A percentile compares a stretch with the other conserved stretches of the same genome.
Evolutionary conservation across 2,797 vertebrate genomes (phyloP).

Genomic region (Lycodopsis pacificus): DNA sequence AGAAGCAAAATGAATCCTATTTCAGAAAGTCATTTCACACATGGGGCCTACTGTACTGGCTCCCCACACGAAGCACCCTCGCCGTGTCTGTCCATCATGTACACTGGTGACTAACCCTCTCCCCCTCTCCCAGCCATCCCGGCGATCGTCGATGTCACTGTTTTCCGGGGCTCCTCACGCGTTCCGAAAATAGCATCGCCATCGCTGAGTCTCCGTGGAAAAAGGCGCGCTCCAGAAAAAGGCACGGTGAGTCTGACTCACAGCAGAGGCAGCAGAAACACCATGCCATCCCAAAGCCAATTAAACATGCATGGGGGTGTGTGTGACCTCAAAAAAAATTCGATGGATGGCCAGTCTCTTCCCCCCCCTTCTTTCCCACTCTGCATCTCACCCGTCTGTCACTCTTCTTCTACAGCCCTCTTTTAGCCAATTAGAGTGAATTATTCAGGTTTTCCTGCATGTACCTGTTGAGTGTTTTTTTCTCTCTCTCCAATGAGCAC

Average conservation of each 20-base stretch:
- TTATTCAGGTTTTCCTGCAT: conserved; percentile 66
- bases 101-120: conserved; percentile 55
- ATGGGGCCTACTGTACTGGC: conserved; percentile 48
- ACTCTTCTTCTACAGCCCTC: conserved; percentile 38
- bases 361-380: conserved; percentile 37
- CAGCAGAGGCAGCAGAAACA: conserved; percentile 74
- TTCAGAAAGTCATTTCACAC: conserved; percentile 43
- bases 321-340: conserved; percentile 66
- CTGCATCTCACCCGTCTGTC: conserved; percentile 40
- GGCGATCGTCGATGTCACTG: conserved; percentile 77
- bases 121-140: conserved; percentile 49
- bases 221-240: conserved; percentile 67
- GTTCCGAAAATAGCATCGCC: conserved; percentile 78
- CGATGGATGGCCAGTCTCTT: conserved; percentile 50
- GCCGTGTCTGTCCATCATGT: conserved; percentile 57
- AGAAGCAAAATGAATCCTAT: conserved; percentile 38
- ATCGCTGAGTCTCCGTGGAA: conserved; percentile 63
- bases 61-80: conserved; percentile 30
- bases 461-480: conserved; percentile 73
- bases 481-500: conserved; percentile 51
- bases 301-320: conserved; percentile 79
- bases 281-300: conserved; percentile 75
- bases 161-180: conserved; percentile 76
- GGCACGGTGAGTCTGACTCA: conserved; percentile 72
- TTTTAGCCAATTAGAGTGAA: conserved; percentile 73